Evolutionary conservation across 2,888 invertebrate species (phyloP), one percentile per base, ranked within the genome.

Genomic region (Sericinus montela): DNA sequence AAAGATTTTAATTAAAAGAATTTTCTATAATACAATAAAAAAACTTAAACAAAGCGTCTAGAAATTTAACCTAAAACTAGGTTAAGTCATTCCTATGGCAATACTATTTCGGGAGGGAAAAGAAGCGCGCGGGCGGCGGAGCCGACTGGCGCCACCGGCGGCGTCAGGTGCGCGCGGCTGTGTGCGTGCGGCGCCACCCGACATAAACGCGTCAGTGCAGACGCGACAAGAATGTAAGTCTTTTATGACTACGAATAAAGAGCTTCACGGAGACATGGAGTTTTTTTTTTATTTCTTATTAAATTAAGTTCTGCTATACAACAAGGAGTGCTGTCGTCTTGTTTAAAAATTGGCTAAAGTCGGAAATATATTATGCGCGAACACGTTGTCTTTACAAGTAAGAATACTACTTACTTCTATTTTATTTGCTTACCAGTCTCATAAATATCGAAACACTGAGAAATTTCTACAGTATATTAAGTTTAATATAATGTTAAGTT

Each of bases 111-210:
- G 65, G 65, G 54, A 57, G 38, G 57, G 54, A 59, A 63, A 52
- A 60, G 51, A 10, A 58, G 55, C 54, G 60, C 48, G 62, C 58
- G 62, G 65, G 63, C 56, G 53, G 61, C 52, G 60, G 62, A 58
- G 59, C 55, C 60, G 69, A 63, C 80, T 82, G 86, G 84, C 85
- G 85, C 84, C 86, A 81, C 80, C 76, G 79, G 72, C 81, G 84
- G 84, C 86, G 87, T 85, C 87, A 87, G 86, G 87, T 87, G 87
- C 64, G 66, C 77, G 78, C 75, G 72, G 60, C 51, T 75, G 87
- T 87, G 87, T 87, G 87, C 77, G 87, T 84, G 80, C 78, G 85
- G 86, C 85, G 86, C 85, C 86, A 83, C 69, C 75, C 64, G 63
- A 1, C 63, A 51, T 60, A 61, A 53, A 55, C 58, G 45, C 49